These are phyloP conservation scores for Ctenochaetus hawaiiensis DNA, from an alignment of 2,797 vertebrate genomes.

Conservation along the genomic window DNA sequence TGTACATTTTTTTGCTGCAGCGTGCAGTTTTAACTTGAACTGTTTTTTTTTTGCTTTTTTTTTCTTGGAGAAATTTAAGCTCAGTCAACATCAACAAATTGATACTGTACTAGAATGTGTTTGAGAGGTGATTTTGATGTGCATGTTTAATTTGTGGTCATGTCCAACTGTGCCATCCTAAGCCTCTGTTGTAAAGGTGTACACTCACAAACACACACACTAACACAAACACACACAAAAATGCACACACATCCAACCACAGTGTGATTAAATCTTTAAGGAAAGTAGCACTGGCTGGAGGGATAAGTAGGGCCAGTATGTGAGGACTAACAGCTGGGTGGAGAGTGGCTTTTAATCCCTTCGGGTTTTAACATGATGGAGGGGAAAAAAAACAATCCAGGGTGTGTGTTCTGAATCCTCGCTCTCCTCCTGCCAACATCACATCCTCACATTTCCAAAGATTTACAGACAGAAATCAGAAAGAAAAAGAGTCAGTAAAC, in stretches of 20 bases:
- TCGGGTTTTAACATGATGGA: conserved; percentile 71
- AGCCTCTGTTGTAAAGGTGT: conserved; percentile 49
- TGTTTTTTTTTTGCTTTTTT: not conserved
- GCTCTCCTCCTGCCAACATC: conserved; percentile 13
- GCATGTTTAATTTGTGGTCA: conserved; percentile 12
- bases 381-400: conserved; percentile 59
- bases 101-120: conserved; percentile 5
- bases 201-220: conserved; percentile 30
- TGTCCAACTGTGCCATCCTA: conserved; percentile 36
- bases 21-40: not conserved
- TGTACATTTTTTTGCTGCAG: not conserved
- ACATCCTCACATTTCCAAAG: conserved; percentile 44
- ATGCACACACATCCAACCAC: conserved; percentile 28
- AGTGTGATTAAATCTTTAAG: conserved; percentile 79
- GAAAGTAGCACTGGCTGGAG: conserved; percentile 69
- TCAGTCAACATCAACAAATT: not conserved
- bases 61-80: not conserved
- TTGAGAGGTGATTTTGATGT: conserved; percentile 23
- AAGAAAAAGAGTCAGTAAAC: conserved; percentile 25
- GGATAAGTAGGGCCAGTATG: conserved; percentile 75
- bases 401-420: conserved; percentile 36
- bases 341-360: conserved; percentile 74
- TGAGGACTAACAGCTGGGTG: conserved; percentile 74
- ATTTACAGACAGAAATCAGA: conserved; percentile 33
- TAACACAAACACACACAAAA: conserved; percentile 35